phyloP scores from a whole-genome alignment of 2,797 vertebrate genomes.

The Threskiornis aethiopicus region DNA sequence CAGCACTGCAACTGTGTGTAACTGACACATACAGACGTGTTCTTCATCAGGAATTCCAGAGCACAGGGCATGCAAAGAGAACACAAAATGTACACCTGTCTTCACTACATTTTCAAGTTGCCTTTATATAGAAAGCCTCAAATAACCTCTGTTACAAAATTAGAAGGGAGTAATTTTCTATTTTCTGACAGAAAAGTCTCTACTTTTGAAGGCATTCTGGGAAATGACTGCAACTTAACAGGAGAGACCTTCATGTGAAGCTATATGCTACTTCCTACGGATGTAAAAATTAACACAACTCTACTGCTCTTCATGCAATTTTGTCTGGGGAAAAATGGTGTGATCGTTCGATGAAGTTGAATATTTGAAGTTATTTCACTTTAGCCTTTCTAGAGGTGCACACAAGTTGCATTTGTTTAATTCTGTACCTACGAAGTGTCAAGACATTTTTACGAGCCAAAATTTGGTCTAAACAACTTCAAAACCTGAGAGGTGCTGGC shows the following conservation, averaged over 20 bases:
- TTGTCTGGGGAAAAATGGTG: background rate
- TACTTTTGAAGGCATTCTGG: background rate
- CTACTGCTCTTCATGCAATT: background rate
- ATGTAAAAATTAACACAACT: constrained; percentile 7
- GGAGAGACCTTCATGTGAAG: background rate
- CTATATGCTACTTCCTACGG: background rate
- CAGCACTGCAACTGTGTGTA: background rate
- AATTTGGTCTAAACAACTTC: background rate
- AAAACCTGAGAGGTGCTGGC: background rate
- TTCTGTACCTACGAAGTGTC: background rate
- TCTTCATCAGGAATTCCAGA: background rate
- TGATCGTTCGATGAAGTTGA: background rate
- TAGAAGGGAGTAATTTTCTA: background rate
- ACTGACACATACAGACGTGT: background rate
- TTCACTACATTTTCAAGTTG: background rate
- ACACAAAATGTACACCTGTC: background rate
- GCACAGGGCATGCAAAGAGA: background rate
- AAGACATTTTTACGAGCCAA: background rate
- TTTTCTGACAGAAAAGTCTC: background rate
- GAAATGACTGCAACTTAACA: background rate
- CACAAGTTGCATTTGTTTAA: background rate
- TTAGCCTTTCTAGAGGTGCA: background rate
- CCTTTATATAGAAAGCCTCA: background rate
- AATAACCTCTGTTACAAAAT: background rate
- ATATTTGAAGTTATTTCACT: constrained; percentile 7